Evolutionary conservation across 2,797 vertebrate species (phyloP).

Genomic region (Eurystomus glaucurus): DNA sequence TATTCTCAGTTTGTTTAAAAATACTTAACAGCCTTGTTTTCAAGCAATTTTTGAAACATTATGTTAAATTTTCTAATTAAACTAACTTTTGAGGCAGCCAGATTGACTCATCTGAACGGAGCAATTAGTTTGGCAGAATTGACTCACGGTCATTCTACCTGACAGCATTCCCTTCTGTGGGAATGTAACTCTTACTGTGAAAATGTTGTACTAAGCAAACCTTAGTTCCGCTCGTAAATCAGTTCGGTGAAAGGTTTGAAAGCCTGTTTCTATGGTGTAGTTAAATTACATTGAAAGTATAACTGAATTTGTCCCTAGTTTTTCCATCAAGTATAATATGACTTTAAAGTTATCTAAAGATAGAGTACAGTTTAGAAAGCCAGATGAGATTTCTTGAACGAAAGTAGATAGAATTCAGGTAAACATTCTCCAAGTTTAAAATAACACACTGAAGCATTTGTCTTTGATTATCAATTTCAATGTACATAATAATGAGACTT

Average conservation of each 20-base stretch:
- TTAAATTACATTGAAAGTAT: slow-evolving; percentile 63
- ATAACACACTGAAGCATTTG: slow-evolving; percentile 24
- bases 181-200: slow-evolving; percentile 62
- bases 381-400: slow-evolving; percentile 25
- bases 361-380: background rate
- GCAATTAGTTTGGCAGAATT: slow-evolving; percentile 3
- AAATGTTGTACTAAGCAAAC: slow-evolving; percentile 50
- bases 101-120: slow-evolving; percentile 8
- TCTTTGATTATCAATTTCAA: slow-evolving; percentile 53
- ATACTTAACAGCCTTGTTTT: background rate
- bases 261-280: slow-evolving; percentile 61
- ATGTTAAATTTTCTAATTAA: background rate
- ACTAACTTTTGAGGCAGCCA: background rate
- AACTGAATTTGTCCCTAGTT: slow-evolving; percentile 61
- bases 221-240: slow-evolving; percentile 66
- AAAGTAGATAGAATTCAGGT: slow-evolving; percentile 37
- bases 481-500: slow-evolving; percentile 7
- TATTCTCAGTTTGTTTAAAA: background rate
- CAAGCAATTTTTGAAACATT: background rate
- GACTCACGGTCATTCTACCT: slow-evolving; percentile 58
- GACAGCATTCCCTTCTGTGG: slow-evolving; percentile 47
- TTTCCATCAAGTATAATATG: slow-evolving; percentile 53
- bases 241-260: slow-evolving; percentile 55
- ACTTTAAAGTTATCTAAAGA: slow-evolving; percentile 28
- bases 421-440: slow-evolving; percentile 39